A percentile compares a stretch with the other conserved stretches of the same genome.
phyloP scores from a whole-genome alignment of 1,140 invertebrate species.

The Lepidotrigona ventralis region DNA sequence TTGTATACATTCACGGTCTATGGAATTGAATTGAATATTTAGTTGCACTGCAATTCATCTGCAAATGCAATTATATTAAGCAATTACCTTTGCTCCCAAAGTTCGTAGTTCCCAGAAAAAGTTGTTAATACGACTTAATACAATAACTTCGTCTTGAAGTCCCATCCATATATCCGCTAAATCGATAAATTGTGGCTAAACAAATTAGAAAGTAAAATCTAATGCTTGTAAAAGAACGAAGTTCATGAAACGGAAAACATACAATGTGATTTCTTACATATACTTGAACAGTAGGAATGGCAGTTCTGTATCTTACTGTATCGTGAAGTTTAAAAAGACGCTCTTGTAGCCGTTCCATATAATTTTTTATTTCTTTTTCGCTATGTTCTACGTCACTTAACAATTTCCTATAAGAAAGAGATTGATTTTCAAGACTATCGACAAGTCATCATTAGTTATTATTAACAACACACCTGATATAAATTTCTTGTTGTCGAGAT shows the following conservation, averaged over 20 bases:
- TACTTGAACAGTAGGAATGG: constrained; percentile 83
- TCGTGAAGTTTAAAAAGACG: constrained; percentile 81
- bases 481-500: constrained; percentile 84
- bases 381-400: constrained; percentile 80
- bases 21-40: neutral
- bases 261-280: constrained; percentile 81
- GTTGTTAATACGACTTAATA: constrained; percentile 82
- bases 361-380: constrained; percentile 75
- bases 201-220: neutral
- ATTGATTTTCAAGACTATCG: neutral
- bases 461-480: constrained; percentile 73
- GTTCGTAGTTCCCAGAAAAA: constrained; percentile 79
- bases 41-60: too few relatives aligned
- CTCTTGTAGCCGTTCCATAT: constrained; percentile 76
- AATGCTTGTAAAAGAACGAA: neutral
- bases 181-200: constrained; percentile 83
- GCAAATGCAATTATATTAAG: constrained; percentile 1
- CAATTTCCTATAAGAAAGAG: constrained; percentile 77
- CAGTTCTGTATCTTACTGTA: constrained; percentile 82
- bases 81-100: constrained; percentile 78
- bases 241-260: neutral
- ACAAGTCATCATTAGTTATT: neutral
- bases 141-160: constrained; percentile 83
- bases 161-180: constrained; percentile 83
- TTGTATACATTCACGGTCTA: constrained; percentile 68